Percentiles rank a stretch among this genome's conserved stretches.
phyloP scores from a whole-genome alignment of 2,888 invertebrate genomes.

The Stenichneumon culpator region DNA sequence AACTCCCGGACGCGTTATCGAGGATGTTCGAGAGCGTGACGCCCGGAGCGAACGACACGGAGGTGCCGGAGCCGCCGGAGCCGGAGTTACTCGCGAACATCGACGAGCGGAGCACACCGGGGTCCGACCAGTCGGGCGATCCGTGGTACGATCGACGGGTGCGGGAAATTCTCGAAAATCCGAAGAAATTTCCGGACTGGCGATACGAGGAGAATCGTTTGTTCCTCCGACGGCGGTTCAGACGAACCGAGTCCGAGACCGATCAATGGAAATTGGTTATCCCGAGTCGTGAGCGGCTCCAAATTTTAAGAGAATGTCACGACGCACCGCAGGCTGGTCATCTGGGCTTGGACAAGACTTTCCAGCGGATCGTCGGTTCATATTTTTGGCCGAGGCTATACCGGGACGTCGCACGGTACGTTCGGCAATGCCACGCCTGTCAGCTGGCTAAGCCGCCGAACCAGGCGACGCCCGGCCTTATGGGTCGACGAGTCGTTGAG shows the following conservation, averaged over 20 bases:
- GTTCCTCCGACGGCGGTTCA: neutral
- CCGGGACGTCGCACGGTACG: constrained; percentile 68
- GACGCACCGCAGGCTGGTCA: constrained; percentile 70
- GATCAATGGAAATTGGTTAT: constrained; percentile 69
- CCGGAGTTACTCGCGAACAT: neutral
- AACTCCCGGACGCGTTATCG: constrained; percentile 24
- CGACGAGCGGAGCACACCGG: neutral
- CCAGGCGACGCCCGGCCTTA: constrained; percentile 66
- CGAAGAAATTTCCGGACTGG: neutral
- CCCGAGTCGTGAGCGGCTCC: constrained; percentile 35
- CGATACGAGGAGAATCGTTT: neutral
- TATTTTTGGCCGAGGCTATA: constrained; percentile 72
- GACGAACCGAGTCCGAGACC: neutral
- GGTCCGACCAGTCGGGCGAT: neutral
- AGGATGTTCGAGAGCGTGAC: neutral
- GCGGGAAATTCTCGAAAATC: neutral
- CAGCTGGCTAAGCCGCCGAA: constrained; percentile 68
- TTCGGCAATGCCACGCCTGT: constrained; percentile 72
- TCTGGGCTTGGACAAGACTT: constrained; percentile 68
- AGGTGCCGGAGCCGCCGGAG: neutral
- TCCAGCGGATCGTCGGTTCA: constrained; percentile 21
- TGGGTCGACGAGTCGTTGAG: constrained; percentile 62
- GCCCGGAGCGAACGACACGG: neutral
- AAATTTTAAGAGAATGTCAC: constrained; percentile 61
- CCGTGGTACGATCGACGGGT: constrained; percentile 23